Base-by-base conservation (phyloP, 1,140 invertebrate species). In the Conus betulinus region DNA sequence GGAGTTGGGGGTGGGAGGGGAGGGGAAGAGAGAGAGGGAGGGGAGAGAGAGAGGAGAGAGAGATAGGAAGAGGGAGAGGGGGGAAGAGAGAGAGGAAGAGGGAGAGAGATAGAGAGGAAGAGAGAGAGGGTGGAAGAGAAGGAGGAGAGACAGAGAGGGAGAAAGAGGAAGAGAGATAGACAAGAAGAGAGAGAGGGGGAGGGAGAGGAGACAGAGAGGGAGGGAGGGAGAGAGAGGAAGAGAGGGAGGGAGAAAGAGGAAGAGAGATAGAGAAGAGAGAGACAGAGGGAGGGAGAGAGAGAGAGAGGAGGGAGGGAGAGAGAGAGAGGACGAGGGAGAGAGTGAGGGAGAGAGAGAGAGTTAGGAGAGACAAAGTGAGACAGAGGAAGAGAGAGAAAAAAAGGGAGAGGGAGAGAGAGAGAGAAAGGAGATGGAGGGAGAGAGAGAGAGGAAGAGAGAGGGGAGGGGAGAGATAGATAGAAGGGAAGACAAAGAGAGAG, bases 111-210 rank as follows among this genome's bases (percentile, higher is more conserved):
- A 85, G 84, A 3, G 84, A 85, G 84, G 57, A 0, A 85, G 51
- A 57, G 84, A 84, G 25, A 84, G 82, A 85, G 83, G 5, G 55
- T 23, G 27, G 84, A 60, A n/a, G n/a, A n/a, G n/a, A n/a, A 17
- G 63, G n/a, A 63, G n/a, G 67, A 23, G 23, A 51, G 25, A 27
- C 11, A 60, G 23, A 67, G 67, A 4, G 6, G 6, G 25, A 85
- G 55, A 60, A 39, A 85, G 17, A 63, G n/a, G 8, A 23, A 27
- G 23, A n/a, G n/a, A n/a, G n/a, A n/a, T n/a, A n/a, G n/a, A n/a
- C n/a, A n/a, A n/a, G n/a, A n/a, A n/a, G n/a, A 23, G 13, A 11
- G 53, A 27, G 4, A 27, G 17, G 39, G 17, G 53, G 17, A 5
- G 53, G 27, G 81, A 52, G 39, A 39, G 55, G 13, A 39, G 1